Evolutionary conservation across 2,113 vertebrate genomes (phyloP), one percentile per base, ranked within the genome.

Genomic region (Merops nubicus): DNA sequence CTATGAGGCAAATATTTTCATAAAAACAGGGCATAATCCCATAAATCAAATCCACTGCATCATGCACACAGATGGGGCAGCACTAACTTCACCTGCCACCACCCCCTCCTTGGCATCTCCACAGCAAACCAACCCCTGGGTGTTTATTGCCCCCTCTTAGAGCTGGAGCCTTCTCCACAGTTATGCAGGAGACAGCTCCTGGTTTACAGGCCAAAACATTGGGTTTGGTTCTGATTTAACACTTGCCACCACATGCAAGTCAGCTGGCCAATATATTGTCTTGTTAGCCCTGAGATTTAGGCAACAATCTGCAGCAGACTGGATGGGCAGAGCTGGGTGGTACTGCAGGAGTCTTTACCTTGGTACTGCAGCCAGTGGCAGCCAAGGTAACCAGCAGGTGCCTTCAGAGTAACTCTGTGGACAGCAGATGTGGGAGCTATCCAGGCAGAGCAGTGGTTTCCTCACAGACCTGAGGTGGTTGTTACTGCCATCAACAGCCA

Each of bases 151-250:
- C n/a, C n/a, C n/a, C n/a, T n/a, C n/a, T n/a, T n/a, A 34, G 20
- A 72, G 56, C 42, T 64, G 78, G 40, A 72, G 11, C 38, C 23
- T 59, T 33, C 43, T 17, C 12, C 34, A 40, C 20, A 22, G 67
- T 4, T 64, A 25, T 5, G 31, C 36, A 72, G 43, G 21, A 79
- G 25, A 26, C 21, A 54, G 48, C 53, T 92, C 63, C 79, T 22
- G 34, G 25, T 14, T 63, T 38, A 68, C 3, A 28, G 0, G 2
- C 9, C 29, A 63, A 53, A 77, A 36, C 8, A 36, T 6, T 0
- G 1, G 6, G 5, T 77, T 53, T 86, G 56, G n/a, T 62, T 81
- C 73, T 1, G 4, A 76, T 80, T 65, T 54, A 80, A 29, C 59
- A 14, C 16, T 42, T 38, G 26, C 65, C 57, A 56, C 29, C 34